Percentiles rank a stretch among this genome's conserved stretches.
These are phyloP conservation scores for Gonocerus acuteangulatus DNA, from an alignment of 2,888 invertebrate species.

Conservation along the genomic window DNA sequence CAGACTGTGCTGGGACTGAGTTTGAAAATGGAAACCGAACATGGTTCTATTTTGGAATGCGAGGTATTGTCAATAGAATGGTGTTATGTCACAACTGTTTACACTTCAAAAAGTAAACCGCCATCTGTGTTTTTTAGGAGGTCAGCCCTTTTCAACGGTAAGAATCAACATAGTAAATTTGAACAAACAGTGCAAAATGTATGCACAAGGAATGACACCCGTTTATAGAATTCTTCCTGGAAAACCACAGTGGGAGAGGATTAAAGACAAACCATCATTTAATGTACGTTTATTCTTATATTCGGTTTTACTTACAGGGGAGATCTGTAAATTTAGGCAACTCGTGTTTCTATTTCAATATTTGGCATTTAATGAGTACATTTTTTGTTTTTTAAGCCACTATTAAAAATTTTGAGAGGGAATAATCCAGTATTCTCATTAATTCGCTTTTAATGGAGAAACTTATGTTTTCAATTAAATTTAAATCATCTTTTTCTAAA, in stretches of 20 bases:
- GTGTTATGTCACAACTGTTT: not conserved
- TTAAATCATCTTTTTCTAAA: too few species aligned
- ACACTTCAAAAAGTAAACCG: not conserved
- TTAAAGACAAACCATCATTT: slow-evolving; percentile 69
- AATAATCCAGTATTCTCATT: too few species aligned
- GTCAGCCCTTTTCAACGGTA: slow-evolving; percentile 22
- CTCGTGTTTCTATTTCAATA: too few species aligned
- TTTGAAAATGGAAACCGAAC: slow-evolving; percentile 84
- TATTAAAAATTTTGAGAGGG: too few species aligned
- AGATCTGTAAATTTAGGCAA: not conserved
- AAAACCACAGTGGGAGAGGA: slow-evolving; percentile 73
- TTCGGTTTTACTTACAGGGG: too few species aligned
- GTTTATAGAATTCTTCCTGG: slow-evolving; percentile 68
- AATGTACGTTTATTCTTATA: slow-evolving; percentile 55
- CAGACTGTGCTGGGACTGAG: slow-evolving; percentile 78
- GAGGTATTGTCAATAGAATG: slow-evolving; percentile 46
- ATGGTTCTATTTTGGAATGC: slow-evolving; percentile 85
- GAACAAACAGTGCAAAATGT: slow-evolving; percentile 84
- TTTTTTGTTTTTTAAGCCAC: too few species aligned
- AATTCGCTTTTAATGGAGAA: too few species aligned
- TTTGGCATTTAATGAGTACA: too few species aligned
- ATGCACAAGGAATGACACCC: slow-evolving; percentile 83
- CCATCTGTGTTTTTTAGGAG: slow-evolving; percentile 21
- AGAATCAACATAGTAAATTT: slow-evolving; percentile 42
- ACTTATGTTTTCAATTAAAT: too few species aligned